Conservation (phyloP, 2,113 vertebrate genomes). For the Vanacampus margaritifer region DNA sequence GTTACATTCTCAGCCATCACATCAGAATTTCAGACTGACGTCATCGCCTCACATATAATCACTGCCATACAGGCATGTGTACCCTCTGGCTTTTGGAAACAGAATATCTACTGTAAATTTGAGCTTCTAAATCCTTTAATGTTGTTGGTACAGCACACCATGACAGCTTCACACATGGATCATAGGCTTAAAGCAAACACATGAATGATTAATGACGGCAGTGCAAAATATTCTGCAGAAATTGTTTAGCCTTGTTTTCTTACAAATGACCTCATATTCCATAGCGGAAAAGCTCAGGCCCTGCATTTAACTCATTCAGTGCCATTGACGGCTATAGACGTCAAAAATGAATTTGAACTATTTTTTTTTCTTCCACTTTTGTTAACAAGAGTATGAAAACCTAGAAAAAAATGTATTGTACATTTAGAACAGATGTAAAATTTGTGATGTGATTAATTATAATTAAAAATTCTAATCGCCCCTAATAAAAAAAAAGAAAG, state of each 20-base stretch:
- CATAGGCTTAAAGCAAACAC: not conserved
- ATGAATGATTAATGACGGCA: slow-evolving; percentile 11
- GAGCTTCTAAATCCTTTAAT: slow-evolving; percentile 13
- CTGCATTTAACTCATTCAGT: not conserved
- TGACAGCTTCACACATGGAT: slow-evolving; percentile 2
- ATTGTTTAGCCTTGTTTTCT: slow-evolving; percentile 3
- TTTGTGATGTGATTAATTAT: too few relatives aligned
- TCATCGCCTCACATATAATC: not conserved
- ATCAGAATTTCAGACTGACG: not conserved
- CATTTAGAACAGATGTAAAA: too few relatives aligned
- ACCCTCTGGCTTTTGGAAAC: not conserved
- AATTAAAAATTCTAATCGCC: too few relatives aligned
- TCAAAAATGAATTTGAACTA: too few relatives aligned
- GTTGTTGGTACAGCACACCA: slow-evolving; percentile 2
- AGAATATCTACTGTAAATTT: not conserved
- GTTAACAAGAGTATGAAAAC: too few relatives aligned
- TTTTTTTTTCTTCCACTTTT: too few relatives aligned
- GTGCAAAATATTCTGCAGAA: slow-evolving; percentile 1
- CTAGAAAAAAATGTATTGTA: too few relatives aligned
- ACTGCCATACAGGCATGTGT: not conserved
- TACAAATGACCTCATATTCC: slow-evolving; percentile 1
- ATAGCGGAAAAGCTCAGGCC: slow-evolving; percentile 1
- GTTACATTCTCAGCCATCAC: not conserved
- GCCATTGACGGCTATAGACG: too few relatives aligned
- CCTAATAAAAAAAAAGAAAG: too few relatives aligned